Percentiles rank a stretch among this genome's conserved stretches.
These are phyloP conservation scores for Coleophora flavipennella DNA, from an alignment of 2,888 invertebrate species.

Conservation along the genomic window DNA sequence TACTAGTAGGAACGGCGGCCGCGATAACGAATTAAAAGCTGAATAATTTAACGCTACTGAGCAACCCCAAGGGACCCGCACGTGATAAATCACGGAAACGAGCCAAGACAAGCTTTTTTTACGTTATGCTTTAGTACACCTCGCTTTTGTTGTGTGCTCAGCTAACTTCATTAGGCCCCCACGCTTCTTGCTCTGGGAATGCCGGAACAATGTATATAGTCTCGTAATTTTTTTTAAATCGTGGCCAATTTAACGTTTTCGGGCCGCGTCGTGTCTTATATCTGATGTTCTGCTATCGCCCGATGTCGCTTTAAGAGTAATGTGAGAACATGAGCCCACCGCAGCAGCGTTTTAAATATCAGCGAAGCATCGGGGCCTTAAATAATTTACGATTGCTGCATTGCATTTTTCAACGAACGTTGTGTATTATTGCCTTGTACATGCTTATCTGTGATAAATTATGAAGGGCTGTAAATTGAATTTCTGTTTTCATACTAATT, in stretches of 20 bases:
- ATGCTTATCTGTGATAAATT: no score
- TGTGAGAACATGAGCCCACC: conserved; percentile 17
- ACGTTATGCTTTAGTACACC: conserved; percentile 64
- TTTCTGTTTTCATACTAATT: no score
- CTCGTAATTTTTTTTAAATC: conserved; percentile 42
- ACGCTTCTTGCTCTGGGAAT: conserved; percentile 38
- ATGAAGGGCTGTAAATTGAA: no score
- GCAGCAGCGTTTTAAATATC: conserved; percentile 11
- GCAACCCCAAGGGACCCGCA: conserved; percentile 37
- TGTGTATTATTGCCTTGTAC: not conserved
- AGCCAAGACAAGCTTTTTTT: conserved; percentile 54
- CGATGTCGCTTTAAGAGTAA: conserved; percentile 15
- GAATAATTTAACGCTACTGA: conserved; percentile 66
- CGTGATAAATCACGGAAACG: conserved; percentile 61
- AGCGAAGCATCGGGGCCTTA: conserved; percentile 9
- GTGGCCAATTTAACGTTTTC: conserved; percentile 52
- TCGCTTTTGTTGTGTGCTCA: conserved; percentile 46
- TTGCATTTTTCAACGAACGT: conserved; percentile 1
- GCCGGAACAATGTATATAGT: conserved; percentile 43
- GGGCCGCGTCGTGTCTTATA: conserved; percentile 27
- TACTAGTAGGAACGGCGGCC: conserved; percentile 52
- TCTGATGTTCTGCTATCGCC: conserved; percentile 16
- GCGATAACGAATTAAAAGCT: conserved; percentile 69
- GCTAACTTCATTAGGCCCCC: conserved; percentile 52
- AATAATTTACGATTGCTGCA: conserved; percentile 5